phyloP scores from a whole-genome alignment of 2,113 vertebrate species.

The Azemiops feae region DNA sequence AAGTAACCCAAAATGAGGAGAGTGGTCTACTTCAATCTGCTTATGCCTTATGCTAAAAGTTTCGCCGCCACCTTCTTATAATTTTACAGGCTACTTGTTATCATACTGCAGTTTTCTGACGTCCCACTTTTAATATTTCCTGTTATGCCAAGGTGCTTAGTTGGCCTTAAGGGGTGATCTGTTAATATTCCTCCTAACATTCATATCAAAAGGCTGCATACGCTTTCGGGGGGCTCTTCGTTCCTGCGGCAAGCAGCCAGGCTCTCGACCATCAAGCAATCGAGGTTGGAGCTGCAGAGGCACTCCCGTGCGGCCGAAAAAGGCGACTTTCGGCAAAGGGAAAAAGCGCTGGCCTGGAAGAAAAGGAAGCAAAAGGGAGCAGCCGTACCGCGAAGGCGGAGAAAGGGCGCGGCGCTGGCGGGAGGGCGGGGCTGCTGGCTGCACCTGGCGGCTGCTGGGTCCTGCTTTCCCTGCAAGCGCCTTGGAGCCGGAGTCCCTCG shows the following conservation, averaged over 20 bases:
- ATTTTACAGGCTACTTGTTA: no score
- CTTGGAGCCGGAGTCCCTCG: background rate
- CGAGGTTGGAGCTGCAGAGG: background rate
- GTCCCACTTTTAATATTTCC: background rate
- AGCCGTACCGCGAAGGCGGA: background rate
- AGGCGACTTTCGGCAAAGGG: background rate
- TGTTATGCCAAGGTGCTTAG: background rate
- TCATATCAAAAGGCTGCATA: background rate
- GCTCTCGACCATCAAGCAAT: background rate
- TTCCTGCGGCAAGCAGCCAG: no score
- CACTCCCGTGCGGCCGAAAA: background rate
- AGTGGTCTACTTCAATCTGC: background rate
- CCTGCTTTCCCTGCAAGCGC: background rate
- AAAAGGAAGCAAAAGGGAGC: background rate
- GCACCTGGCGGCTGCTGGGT: background rate
- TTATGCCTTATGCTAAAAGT: no score
- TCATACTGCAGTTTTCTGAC: background rate
- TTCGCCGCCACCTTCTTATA: no score
- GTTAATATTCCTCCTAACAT: background rate
- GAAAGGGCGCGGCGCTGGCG: background rate
- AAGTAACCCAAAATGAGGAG: background rate
- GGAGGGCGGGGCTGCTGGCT: background rate
- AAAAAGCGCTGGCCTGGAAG: background rate
- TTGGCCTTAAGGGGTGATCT: background rate
- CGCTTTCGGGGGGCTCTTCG: background rate